A percentile compares a stretch with the other conserved stretches of the same genome.
These are phyloP conservation scores for Parambassis ranga DNA, from an alignment of 2,797 vertebrate species.

Conservation along the genomic window DNA sequence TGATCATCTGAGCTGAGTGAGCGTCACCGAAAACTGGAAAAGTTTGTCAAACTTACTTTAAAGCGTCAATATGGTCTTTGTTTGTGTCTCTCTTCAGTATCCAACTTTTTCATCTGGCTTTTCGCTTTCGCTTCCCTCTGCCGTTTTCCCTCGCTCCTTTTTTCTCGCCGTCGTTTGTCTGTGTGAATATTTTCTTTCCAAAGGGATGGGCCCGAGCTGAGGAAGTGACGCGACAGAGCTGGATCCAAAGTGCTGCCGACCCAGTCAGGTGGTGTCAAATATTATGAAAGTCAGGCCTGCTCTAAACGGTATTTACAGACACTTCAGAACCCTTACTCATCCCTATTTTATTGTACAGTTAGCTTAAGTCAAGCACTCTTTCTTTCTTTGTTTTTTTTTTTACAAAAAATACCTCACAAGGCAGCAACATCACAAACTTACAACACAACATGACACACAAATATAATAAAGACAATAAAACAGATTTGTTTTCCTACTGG, in stretches of 20 bases:
- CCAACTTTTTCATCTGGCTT: conserved; percentile 63
- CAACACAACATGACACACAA: no score
- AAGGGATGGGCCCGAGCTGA: conserved; percentile 81
- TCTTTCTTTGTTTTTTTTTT: no score
- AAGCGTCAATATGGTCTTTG: conserved; percentile 35
- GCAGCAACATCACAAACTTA: no score
- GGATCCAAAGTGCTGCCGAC: conserved; percentile 38
- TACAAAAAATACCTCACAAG: no score
- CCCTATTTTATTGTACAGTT: no score
- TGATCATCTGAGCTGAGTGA: conserved; percentile 25
- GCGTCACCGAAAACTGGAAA: conserved; percentile 26
- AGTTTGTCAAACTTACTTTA: conserved; percentile 69
- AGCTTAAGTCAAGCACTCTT: no score
- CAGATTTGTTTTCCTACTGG: no score
- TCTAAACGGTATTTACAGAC: no score
- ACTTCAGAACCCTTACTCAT: no score
- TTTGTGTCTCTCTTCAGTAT: conserved; percentile 41
- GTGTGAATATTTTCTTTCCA: conserved; percentile 71
- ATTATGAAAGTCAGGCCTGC: neutral
- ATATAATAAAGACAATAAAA: no score
- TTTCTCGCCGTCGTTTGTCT: conserved; percentile 70
- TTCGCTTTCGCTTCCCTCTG: conserved; percentile 46
- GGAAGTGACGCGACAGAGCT: conserved; percentile 83
- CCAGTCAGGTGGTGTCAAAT: neutral
- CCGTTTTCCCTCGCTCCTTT: conserved; percentile 63